These are phyloP conservation scores for Enteromius fasciolatus DNA, from an alignment of 2,797 vertebrate genomes.

Conservation along the genomic window DNA sequence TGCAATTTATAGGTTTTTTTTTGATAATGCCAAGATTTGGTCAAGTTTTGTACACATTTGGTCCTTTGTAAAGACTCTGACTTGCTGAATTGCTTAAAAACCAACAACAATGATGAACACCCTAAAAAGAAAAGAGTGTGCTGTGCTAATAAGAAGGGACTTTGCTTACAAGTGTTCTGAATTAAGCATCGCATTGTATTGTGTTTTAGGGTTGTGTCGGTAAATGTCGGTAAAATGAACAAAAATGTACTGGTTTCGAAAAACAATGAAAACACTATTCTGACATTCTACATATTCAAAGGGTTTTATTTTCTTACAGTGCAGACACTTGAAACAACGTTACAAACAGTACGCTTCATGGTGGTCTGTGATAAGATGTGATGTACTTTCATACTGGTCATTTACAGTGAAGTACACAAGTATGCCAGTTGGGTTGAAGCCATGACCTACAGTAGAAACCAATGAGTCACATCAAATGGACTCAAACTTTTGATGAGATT, in stretches of 20 bases:
- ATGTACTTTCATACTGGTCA: neutral
- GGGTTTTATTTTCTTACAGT: neutral
- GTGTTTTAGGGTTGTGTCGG: neutral
- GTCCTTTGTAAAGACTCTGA: neutral
- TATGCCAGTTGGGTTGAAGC: slow-evolving; percentile 1
- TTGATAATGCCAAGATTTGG: no score
- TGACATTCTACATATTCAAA: neutral
- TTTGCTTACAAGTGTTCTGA: neutral
- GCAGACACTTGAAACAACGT: neutral
- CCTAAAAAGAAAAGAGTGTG: neutral
- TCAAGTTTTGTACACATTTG: no score
- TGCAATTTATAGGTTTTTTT: no score
- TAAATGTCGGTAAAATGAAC: neutral
- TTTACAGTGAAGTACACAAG: neutral
- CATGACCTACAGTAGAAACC: neutral
- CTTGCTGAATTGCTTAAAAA: neutral
- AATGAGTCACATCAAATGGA: neutral
- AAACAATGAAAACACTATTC: neutral
- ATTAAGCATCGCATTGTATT: neutral
- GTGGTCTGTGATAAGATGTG: neutral
- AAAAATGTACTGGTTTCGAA: neutral
- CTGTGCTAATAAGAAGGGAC: neutral
- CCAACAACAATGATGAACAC: no score
- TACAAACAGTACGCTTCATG: neutral
- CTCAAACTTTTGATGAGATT: neutral